Percentiles rank a stretch among this genome's conserved stretches.
These are phyloP conservation scores for Ommatoiulus sabulosus DNA, from an alignment of 2,888 invertebrate species.

Conservation along the genomic window DNA sequence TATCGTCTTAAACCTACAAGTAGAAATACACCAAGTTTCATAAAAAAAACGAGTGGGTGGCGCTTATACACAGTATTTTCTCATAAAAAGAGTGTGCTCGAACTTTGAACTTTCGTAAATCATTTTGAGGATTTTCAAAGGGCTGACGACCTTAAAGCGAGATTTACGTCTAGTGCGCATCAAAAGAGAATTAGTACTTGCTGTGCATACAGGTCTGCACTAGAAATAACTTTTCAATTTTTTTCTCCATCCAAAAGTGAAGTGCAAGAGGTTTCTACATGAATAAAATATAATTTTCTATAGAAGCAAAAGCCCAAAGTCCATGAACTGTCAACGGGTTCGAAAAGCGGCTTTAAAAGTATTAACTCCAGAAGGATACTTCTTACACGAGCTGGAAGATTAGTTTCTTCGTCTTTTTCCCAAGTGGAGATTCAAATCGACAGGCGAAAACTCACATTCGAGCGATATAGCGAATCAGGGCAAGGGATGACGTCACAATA, in stretches of 20 bases:
- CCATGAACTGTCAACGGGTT: not conserved
- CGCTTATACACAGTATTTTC: too few species aligned
- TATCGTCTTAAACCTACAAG: too few species aligned
- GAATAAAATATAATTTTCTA: conserved; percentile 21
- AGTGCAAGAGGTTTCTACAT: not conserved
- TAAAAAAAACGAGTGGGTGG: too few species aligned
- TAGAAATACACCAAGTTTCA: too few species aligned
- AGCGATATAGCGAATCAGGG: not conserved
- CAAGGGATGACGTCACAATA: not conserved
- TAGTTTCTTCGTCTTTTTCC: conserved; percentile 17
- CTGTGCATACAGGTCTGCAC: not conserved
- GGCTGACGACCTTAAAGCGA: not conserved
- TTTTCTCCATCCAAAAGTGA: conserved; percentile 17
- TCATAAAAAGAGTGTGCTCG: too few species aligned
- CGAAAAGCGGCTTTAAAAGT: conserved; percentile 14
- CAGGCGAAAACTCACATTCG: not conserved
- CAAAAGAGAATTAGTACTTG: not conserved
- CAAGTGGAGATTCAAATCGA: not conserved
- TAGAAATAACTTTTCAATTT: not conserved
- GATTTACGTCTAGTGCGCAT: not conserved
- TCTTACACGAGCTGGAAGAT: not conserved
- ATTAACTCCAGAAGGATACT: not conserved
- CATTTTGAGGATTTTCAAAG: too few species aligned
- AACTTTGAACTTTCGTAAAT: too few species aligned
- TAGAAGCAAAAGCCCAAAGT: not conserved